Base-by-base conservation (phyloP, 2,113 vertebrate genomes). In the Nycticorax nycticorax region DNA sequence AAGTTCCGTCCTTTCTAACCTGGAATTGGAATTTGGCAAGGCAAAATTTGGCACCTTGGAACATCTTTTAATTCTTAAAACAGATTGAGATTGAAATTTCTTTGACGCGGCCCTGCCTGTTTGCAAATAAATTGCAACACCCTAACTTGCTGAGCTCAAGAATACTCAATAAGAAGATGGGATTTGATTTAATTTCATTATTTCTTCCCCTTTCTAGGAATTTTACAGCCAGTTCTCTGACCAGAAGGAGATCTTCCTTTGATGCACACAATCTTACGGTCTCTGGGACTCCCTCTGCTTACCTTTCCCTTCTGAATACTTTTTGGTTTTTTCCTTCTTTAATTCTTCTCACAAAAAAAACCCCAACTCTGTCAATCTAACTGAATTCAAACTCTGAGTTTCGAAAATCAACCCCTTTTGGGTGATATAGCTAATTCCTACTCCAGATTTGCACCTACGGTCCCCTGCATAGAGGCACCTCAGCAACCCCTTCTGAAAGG, bases 1-100 rank as follows among this genome's bases (percentile, higher is more conserved):
- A 96, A 91, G 60, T 91, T 89, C 39, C 53, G 13, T 69, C 35
- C 62, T 85, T 96, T 89, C 60, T 88, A 93, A 91, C 62, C 66
- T 57, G 52, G 52, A 94, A 72, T 39, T 81, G 62, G 66, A 91
- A 89, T 91, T 92, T 93, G 83, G 89, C 48, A 45, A 92, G 32
- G 22, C 50, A 89, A 92, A 59, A n/a, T 63, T 62, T 89, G 69
- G 52, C 73, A 85, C 37, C 14, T 57, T 78, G 35, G 43, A 81
- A 48, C 2, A 43, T 27, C 20, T 89, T 96, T 85, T 82, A 92
- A 72, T 81, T 89, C 32, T 91, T 91, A 75, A 91, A 91, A 43
- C 60, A 92, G 41, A 56, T 59, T 72, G 27, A 85, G 26, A 80
- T 71, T 35, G 28, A 19, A 57, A 56, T 76, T 89, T 92, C 39